A percentile compares a stretch with the other conserved stretches of the same genome.
These are phyloP conservation scores for Pseudomyrmex dendroicus DNA, from an alignment of 1,140 invertebrate species.

Conservation along the genomic window DNA sequence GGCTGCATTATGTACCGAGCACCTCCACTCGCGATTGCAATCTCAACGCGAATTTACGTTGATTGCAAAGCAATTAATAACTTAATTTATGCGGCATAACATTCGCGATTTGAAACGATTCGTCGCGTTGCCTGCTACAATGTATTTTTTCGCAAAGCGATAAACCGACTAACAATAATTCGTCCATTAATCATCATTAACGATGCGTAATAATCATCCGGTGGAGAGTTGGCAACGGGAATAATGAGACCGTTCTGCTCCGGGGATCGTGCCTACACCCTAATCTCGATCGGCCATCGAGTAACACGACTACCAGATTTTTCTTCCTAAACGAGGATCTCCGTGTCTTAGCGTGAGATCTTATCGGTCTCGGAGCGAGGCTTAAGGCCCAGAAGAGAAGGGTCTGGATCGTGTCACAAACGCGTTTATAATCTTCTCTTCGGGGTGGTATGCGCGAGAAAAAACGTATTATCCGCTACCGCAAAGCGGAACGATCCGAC, in stretches of 20 bases:
- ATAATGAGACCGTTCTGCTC: constrained; percentile 71
- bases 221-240: constrained; percentile 59
- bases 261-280: constrained; percentile 40
- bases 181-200: constrained; percentile 69
- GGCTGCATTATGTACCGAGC: background rate
- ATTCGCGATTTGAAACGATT: background rate
- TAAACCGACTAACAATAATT: constrained; percentile 29
- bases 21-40: background rate
- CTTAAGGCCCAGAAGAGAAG: background rate
- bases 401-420: constrained; percentile 27
- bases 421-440: constrained; percentile 29
- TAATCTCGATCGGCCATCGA: constrained; percentile 73
- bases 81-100: constrained; percentile 28
- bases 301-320: constrained; percentile 66
- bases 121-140: constrained; percentile 6
- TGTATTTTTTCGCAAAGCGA: constrained; percentile 32
- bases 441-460: constrained; percentile 26
- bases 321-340: constrained; percentile 53
- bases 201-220: constrained; percentile 33
- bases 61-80: constrained; percentile 12
- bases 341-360: constrained; percentile 44
- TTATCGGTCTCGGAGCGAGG: constrained; percentile 39
- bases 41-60: background rate
- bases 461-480: background rate
- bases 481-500: background rate